Base-by-base conservation (phyloP, 2,797 vertebrate genomes). In the Eremophila alpestris region DNA sequence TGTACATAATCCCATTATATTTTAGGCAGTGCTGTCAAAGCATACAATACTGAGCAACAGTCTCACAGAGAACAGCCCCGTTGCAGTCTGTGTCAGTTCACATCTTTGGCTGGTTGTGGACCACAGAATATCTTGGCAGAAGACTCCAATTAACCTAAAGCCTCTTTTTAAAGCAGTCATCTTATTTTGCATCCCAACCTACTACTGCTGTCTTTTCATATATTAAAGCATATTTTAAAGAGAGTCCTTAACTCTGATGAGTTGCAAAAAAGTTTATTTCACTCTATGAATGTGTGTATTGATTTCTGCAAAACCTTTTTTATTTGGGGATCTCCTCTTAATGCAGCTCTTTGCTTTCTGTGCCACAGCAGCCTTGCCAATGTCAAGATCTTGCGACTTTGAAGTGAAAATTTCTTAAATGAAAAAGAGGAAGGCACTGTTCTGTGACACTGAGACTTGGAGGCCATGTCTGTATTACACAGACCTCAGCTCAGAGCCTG, bases 1-100 rank as follows among this genome's bases (percentile, higher is more conserved):
- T 82, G 21, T 45, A 56, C 14, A 16, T 84, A 77, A 56, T 89
- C 73, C 48, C 70, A 19, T 89, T 80, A 40, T 67, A 73, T 86
- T 90, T 84, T 46, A 89, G 45, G 34, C 18, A 36, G 16, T 60
- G 45, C 30, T 67, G 40, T 84, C 74, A 82, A 64, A 93, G 52
- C 38, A 29, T 59, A 38, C 45, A 45, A 70, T 56, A 45, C 52
- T 77, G 81, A 89, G 16, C 16, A 87, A 49, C 16, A n/a, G 16
- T 70, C 49, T 89, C 80, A 40, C 20, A 73, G 87, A 73, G 30
- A 90, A 32, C 40, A 76, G 29, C 38, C 10, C 26, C 2, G 0
- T 62, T 87, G 52, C 26, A 11, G 17, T 65, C 78, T 74, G 11
- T 91, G 40, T 84, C 48, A 63, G 26, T 73, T 94, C 67, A 52